phyloP scores from a whole-genome alignment of 2,113 vertebrate species.

The Phalacrocorax aristotelis region DNA sequence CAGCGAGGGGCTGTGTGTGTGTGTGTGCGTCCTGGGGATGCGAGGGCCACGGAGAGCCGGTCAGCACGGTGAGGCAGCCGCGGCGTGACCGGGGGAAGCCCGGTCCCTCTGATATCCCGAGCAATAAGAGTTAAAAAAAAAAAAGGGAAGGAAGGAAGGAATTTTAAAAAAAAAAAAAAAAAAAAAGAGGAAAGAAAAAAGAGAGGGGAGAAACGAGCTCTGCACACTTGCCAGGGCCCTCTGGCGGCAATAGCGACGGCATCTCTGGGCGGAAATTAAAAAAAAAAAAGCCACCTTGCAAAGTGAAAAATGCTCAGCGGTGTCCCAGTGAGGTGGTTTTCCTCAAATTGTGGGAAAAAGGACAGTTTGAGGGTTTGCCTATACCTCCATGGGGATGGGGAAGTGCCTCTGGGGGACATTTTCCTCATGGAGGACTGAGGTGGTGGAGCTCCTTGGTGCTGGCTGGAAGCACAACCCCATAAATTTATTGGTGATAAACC shows the following conservation, averaged over 20 bases:
- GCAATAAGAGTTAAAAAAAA: background rate
- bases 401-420: background rate
- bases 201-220: background rate
- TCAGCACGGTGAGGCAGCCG: background rate
- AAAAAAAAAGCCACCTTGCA: background rate
- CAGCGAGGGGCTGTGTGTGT: background rate
- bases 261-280: background rate
- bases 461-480: accelerated
- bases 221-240: background rate
- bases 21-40: background rate
- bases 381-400: too few species aligned
- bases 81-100: background rate
- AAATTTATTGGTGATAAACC: background rate
- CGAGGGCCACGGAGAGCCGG: background rate
- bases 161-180: background rate
- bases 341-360: background rate
- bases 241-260: background rate
- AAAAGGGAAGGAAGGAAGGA: background rate
- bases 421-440: background rate
- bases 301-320: background rate
- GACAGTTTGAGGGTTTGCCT: accelerated
- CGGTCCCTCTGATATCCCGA: background rate
- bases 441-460: background rate
- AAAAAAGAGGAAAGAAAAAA: background rate
- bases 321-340: accelerated